A percentile compares a stretch with the other conserved stretches of the same genome.
Conservation (phyloP, 2,888 invertebrate genomes). For the Agriopis marginaria region DNA sequence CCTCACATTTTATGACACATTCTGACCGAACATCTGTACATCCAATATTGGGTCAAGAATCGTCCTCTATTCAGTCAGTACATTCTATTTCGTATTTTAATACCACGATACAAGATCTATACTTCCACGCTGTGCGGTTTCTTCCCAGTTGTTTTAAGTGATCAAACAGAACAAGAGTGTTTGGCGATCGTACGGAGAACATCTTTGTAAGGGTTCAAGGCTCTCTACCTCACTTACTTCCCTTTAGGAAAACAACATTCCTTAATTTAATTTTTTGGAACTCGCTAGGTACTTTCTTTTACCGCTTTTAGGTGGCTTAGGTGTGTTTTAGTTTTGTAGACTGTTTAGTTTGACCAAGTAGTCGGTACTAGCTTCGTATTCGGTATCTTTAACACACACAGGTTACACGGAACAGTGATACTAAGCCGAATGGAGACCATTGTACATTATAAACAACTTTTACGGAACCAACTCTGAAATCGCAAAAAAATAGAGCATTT, state of each 20-base stretch:
- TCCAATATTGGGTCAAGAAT: conserved; percentile 41
- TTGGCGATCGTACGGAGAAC: conserved; percentile 42
- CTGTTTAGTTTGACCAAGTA: too few relatives aligned
- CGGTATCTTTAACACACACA: too few relatives aligned
- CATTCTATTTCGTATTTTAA: conserved; percentile 5
- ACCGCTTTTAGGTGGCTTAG: conserved; percentile 1
- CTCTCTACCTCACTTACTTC: conserved; percentile 48
- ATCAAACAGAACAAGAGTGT: conserved; percentile 43
- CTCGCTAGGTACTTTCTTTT: conserved; percentile 24
- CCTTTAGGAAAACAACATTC: conserved; percentile 47
- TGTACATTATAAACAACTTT: too few relatives aligned
- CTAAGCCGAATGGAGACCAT: too few relatives aligned
- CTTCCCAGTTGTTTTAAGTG: conserved; percentile 39
- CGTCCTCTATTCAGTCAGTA: conserved; percentile 3
- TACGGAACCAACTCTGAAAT: too few relatives aligned
- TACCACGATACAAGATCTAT: background rate
- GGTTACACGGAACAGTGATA: too few relatives aligned
- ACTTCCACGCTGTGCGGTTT: background rate
- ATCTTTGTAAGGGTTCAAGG: conserved; percentile 35
- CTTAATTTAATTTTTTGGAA: conserved; percentile 55
- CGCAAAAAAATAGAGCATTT: too few relatives aligned
- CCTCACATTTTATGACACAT: conserved; percentile 39
- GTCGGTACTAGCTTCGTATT: too few relatives aligned
- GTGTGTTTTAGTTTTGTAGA: conserved; percentile 9
- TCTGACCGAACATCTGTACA: conserved; percentile 35